phyloP scores from a whole-genome alignment of 2,797 vertebrate genomes.

The Hyperoplus immaculatus region DNA sequence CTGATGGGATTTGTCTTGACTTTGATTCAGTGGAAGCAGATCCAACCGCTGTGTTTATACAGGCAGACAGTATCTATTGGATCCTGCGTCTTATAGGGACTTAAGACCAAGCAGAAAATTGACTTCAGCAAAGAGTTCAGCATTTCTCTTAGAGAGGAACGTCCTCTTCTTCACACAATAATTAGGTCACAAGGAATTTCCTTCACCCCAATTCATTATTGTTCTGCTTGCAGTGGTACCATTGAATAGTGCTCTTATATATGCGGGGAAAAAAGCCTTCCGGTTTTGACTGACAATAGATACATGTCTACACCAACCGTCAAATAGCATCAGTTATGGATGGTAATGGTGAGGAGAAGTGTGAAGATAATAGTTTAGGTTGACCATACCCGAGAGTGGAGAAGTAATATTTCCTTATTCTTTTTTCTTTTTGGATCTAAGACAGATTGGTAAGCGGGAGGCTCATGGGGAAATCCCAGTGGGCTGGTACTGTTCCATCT shows the following conservation, averaged over 20 bases:
- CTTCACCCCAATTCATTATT: not conserved
- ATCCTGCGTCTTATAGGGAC: slow-evolving; percentile 47
- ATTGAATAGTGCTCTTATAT: not conserved
- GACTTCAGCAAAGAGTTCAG: slow-evolving; percentile 49
- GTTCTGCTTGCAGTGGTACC: not conserved
- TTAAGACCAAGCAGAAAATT: slow-evolving; percentile 30
- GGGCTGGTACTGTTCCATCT: not conserved
- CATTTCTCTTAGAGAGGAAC: slow-evolving; percentile 45
- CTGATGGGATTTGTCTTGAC: slow-evolving; percentile 38
- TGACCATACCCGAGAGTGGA: not conserved
- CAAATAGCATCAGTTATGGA: not conserved
- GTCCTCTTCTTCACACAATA: slow-evolving; percentile 36
- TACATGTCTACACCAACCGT: not conserved
- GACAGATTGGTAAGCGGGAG: not conserved
- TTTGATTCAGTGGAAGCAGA: slow-evolving; percentile 55
- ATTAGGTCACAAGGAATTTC: slow-evolving; percentile 48
- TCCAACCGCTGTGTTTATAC: slow-evolving; percentile 57
- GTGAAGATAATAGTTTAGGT: not conserved
- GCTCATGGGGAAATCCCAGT: not conserved
- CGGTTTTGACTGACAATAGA: not conserved
- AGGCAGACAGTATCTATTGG: slow-evolving; percentile 35
- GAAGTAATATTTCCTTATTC: not conserved
- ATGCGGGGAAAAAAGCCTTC: not conserved
- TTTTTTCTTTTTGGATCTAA: not conserved
- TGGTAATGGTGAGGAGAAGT: not conserved